Evolutionary conservation across 2,888 invertebrate genomes (phyloP), one percentile per base, ranked within the genome.

Genomic region (Meta bourneti): DNA sequence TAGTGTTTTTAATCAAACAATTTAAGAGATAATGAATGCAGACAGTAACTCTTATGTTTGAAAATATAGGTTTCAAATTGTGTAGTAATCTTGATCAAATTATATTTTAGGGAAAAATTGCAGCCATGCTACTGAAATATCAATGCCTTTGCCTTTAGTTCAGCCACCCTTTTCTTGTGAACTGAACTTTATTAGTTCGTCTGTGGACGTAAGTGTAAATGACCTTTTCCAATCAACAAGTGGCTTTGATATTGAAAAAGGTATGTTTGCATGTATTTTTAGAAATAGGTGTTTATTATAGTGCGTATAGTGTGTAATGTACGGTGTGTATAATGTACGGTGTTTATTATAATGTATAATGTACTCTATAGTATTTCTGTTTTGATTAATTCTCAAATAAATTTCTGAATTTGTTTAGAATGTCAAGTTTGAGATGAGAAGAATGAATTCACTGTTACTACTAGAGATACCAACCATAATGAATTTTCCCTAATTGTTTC

Each of bases 161-260:
- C 85, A 89, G 49, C 20, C 89, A 69, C 93, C 93, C 9, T 93
- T 93, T 78, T 34, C 83, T 7, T 93, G 93, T 82, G 91, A 93
- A 81, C 54, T 93, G 19, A 84, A 85, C 48, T 84, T 93, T 51
- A 54, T 86, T 8, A 86, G 85, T 48, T 83, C 88, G 19, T 85
- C 87, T 16, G 71, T 79, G 20, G 93, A 93, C 54, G 54, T 91
- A n/a, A 83, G 51, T 72, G 81, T 79, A 0, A 91, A 54, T 89
- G 93, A 93, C 72, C 70, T 93, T 19, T 93, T 93, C 70, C 61
- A 82, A 74, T 69, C 91, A 34, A 34, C 77, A 11, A 89, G 89
- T 89, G 91, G 93, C 20, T 93, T 93, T 89, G 93, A 93, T 83
- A 81, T 91, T 71, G 89, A 86, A 34, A 91, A 91, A 89, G 93